These are phyloP conservation scores for Mormyrus proboscirostris DNA, from an alignment of 2,797 vertebrate species.

Conservation along the genomic window DNA sequence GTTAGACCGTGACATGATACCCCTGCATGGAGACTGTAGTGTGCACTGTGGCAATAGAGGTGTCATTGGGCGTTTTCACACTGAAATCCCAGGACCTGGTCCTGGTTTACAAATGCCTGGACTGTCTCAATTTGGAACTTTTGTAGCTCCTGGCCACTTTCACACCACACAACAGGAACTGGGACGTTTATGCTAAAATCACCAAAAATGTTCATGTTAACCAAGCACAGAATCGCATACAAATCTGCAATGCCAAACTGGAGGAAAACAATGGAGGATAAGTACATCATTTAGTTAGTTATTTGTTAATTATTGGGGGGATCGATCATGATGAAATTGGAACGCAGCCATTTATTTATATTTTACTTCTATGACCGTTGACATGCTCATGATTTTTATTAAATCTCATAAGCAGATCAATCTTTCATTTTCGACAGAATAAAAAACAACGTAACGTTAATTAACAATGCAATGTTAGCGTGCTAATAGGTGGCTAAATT, in stretches of 20 bases:
- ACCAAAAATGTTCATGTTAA: neutral
- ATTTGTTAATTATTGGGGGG: neutral
- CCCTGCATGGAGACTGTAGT: neutral
- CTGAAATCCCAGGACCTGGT: neutral
- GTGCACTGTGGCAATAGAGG: neutral
- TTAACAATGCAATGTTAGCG: neutral
- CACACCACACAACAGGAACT: neutral
- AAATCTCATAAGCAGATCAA: neutral
- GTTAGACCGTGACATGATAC: neutral
- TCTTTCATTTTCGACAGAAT: neutral
- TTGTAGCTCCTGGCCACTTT: neutral
- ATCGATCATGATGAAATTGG: neutral
- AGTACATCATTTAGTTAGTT: neutral
- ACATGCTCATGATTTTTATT: neutral
- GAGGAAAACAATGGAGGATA: neutral
- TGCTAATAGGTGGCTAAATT: neutral
- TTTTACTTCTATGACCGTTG: neutral
- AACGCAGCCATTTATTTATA: neutral
- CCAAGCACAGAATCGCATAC: neutral
- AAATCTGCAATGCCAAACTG: neutral
- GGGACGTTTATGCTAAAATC: neutral
- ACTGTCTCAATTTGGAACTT: neutral
- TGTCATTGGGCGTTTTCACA: neutral
- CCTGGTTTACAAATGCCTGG: neutral
- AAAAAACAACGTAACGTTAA: neutral